Base-by-base conservation (phyloP, 2,113 vertebrate genomes). In the human (Homo sapiens) region DNA sequence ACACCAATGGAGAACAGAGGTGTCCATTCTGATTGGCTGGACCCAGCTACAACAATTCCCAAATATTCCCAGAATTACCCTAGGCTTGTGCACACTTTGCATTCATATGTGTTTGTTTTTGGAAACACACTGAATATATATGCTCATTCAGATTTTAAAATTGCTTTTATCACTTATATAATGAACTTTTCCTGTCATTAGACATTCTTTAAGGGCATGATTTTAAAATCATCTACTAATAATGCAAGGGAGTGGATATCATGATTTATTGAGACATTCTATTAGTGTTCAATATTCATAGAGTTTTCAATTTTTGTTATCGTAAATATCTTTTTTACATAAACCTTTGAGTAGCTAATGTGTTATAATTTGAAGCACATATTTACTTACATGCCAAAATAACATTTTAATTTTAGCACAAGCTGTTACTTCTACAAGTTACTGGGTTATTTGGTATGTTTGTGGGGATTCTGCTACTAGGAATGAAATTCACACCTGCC, bases 331-430 rank as follows among this genome's bases (percentile, higher is more conserved):
- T 94, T 70, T 64, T 83, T 20, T 57, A 55, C 89, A 97, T 94
- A 96, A 94, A 97, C 91, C 30, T 89, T 73, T 45, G 89, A 91
- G 90, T 89, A 82, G 64, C 35, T 94, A 93, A 94, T 86, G 72
- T 88, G 78, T 72, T 95, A 32, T 89, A 87, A 96, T 97, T 94
- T 79, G 61, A 97, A 92, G 55, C 68, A 96, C 43, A 72, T 80
- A 85, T 91, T 97, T 96, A 97, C 86, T 97, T 93, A 43, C 82
- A 90, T 4, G 35, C 50, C 35, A 96, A 97, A 97, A 97, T 93
- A 96, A 80, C 30, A 68, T 89, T 96, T 97, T 97, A 95, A 97
- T 97, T 96, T 97, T 87, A 93, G 92, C 96, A 80, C 79, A 96
- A 97, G 93, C 43, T 96, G 83, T 97, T 89, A 87, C 68, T 79